Conservation (phyloP, 30 jellyfish, hydroid and myxozoan genomes). For the Clytia hemisphaerica region DNA sequence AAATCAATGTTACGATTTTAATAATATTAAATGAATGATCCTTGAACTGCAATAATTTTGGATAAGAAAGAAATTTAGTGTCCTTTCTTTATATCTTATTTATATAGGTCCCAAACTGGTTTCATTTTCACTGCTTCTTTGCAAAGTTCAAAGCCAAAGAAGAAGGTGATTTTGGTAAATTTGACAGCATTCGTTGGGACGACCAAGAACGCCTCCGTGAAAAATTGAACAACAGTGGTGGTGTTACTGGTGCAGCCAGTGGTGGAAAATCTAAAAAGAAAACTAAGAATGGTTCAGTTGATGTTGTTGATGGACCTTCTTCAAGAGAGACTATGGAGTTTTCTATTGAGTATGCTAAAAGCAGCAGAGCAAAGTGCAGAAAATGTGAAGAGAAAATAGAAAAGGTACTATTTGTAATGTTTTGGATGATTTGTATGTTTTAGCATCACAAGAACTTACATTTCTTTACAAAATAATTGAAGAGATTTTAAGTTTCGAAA, state of each 20-base stretch:
- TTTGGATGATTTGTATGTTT: no score
- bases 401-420: constrained; percentile 24
- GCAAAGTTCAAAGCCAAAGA: constrained; percentile 33
- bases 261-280: background rate
- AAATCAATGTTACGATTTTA: background rate
- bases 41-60: background rate
- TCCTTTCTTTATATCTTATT: background rate
- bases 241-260: constrained; percentile 15
- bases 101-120: constrained; percentile 78
- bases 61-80: background rate
- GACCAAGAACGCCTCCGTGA: constrained; percentile 58
- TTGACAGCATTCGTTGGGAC: constrained; percentile 80
- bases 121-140: constrained; percentile 66
- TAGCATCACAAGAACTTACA: no score
- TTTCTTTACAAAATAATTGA: no score
- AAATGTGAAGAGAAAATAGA: constrained; percentile 56
- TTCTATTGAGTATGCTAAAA: constrained; percentile 67
- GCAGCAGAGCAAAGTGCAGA: constrained; percentile 82
- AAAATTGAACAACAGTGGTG: constrained; percentile 3
- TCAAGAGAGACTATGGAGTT: background rate
- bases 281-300: constrained; percentile 9
- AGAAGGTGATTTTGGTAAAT: constrained; percentile 41
- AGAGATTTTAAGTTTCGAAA: no score
- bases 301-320: constrained; percentile 27
- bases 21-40: background rate